Evolutionary conservation across 2,113 vertebrate species (phyloP), one percentile per base, ranked within the genome.

Genomic region (Eudorcas thomsonii): DNA sequence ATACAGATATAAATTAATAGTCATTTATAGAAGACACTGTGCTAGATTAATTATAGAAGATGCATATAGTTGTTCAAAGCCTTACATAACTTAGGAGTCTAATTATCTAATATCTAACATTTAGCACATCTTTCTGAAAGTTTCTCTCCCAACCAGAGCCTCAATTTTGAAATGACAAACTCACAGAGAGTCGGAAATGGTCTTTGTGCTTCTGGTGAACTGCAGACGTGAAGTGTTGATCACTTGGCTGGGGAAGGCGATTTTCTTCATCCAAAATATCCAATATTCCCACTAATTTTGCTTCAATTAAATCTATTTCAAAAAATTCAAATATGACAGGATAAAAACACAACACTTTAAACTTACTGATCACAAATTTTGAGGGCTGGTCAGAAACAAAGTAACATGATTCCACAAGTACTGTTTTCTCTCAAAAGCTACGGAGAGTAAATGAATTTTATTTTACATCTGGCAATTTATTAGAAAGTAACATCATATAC

Each of bases 241-340:
- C 99, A 4, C 99, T 99, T 88, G 99, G 99, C 25, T 99, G 99
- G 71, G 99, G 99, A 95, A 99, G 99, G 14, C 99, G 99, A 97
- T 99, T 99, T 98, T 99, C 99, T 98, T 99, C 99, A 98, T 99
- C 99, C 99, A 99, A 98, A 98, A 99, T 99, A 98, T 99, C 99
- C 98, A 99, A 98, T 78, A 99, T 98, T 43, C 99, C 99, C 92
- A 99, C 98, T 97, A 99, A 95, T 97, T 99, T 99, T 17, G 99
- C 99, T 99, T 99, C 99, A 98, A 99, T 99, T 98, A 99, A 99
- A 99, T 99, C 99, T 99, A 98, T 97, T 97, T 87, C 78, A 39
- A 33, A 96, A 92, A 96, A 94, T 23, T 7, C 96, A 92, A 11
- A 83, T 2, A 88, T 0, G 3, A 95, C 21, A 86, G 39, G 15